A percentile compares a stretch with the other conserved stretches of the same genome.
phyloP scores from a whole-genome alignment of 2,113 vertebrate genomes.

The Platichthys stellatus region DNA sequence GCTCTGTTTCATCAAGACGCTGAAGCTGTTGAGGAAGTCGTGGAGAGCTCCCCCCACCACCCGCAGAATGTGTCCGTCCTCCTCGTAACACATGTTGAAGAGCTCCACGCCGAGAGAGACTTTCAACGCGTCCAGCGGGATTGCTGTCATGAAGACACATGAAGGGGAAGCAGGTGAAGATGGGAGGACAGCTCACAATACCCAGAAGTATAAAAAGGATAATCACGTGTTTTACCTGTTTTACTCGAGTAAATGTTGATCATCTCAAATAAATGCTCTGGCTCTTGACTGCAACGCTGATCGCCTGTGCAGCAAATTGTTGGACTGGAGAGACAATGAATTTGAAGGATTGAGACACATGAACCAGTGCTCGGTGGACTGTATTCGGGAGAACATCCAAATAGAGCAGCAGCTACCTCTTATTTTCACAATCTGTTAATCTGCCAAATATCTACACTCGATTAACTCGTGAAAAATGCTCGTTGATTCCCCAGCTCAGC shows the following conservation, averaged over 20 bases:
- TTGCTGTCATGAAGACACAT: conserved; percentile 77
- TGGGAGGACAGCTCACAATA: conserved; percentile 2
- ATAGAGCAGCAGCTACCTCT: background rate
- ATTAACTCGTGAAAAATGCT: background rate
- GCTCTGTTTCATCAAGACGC: conserved; percentile 94
- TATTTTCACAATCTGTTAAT: conserved; percentile 2
- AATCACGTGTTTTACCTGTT: conserved; percentile 83
- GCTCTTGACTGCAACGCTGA: conserved; percentile 80
- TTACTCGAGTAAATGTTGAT: conserved; percentile 85
- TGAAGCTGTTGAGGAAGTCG: conserved; percentile 98
- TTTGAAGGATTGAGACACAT: background rate
- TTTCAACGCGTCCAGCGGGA: conserved; percentile 84
- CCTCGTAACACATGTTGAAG: conserved; percentile 95
- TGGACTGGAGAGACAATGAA: conserved; percentile 57
- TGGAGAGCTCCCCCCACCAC: conserved; percentile 96
- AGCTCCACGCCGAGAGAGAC: conserved; percentile 91
- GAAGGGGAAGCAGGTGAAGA: background rate
- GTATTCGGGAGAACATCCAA: background rate
- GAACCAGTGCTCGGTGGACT: background rate
- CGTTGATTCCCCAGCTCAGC: background rate
- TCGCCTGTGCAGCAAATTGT: conserved; percentile 70
- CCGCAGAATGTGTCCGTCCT: conserved; percentile 92
- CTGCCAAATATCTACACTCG: background rate
- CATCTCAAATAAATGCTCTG: conserved; percentile 88
- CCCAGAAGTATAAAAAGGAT: background rate